These are phyloP conservation scores for Helicoverpa armigera DNA, from an alignment of 1,140 invertebrate genomes.

Conservation along the genomic window DNA sequence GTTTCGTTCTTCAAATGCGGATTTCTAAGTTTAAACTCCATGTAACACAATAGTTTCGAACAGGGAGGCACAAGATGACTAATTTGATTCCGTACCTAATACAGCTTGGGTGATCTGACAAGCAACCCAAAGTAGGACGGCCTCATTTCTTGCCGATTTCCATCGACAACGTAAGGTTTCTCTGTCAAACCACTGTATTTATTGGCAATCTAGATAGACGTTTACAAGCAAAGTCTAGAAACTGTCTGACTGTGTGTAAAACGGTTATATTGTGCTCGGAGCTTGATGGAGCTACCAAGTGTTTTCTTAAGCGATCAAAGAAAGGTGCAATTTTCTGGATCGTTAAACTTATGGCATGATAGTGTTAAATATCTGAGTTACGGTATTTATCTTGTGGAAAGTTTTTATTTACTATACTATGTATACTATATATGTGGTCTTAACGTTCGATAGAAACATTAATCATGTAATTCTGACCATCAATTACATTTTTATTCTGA, in stretches of 20 bases:
- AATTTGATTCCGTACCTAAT: background rate
- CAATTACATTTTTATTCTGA: too few species aligned
- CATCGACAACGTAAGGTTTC: conserved; percentile 31
- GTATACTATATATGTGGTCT: too few species aligned
- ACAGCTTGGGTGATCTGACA: conserved; percentile 17
- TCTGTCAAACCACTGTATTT: conserved; percentile 32
- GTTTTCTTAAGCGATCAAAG: background rate
- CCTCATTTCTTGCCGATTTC: conserved; percentile 20
- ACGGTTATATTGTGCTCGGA: background rate
- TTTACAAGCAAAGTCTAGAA: conserved; percentile 17
- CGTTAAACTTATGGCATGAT: background rate
- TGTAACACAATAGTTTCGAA: background rate
- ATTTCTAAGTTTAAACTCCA: too few species aligned
- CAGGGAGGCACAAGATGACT: background rate
- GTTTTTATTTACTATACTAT: background rate
- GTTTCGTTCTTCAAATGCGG: too few species aligned
- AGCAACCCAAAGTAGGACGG: conserved; percentile 6
- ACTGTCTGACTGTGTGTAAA: background rate
- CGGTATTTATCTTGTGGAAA: background rate
- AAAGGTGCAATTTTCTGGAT: conserved; percentile 9
- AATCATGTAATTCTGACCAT: too few species aligned
- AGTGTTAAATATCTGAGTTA: background rate
- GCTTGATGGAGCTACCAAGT: background rate
- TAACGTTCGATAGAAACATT: too few species aligned
- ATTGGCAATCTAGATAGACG: conserved; percentile 31